phyloP scores from a whole-genome alignment of 2,888 invertebrate genomes.

The Hermodice carunculata region DNA sequence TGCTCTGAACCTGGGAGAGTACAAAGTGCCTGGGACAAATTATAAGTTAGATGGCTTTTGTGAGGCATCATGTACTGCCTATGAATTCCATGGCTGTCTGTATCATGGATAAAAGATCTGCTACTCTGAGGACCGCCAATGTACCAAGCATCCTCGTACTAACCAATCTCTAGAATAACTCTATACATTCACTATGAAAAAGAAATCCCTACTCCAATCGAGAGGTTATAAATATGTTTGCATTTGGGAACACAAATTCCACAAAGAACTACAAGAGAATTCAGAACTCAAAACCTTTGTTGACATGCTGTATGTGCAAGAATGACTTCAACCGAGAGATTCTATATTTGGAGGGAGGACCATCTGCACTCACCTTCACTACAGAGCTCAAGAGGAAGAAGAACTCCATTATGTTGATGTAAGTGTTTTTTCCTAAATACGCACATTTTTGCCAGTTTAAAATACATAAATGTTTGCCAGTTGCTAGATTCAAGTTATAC shows the following conservation, averaged over 20 bases:
- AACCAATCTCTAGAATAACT: background rate
- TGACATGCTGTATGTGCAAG: slow-evolving; percentile 26
- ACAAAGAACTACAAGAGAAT: slow-evolving; percentile 29
- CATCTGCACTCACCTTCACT: slow-evolving; percentile 44
- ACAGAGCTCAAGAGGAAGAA: slow-evolving; percentile 35
- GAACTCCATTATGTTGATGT: slow-evolving; percentile 46
- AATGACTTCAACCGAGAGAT: slow-evolving; percentile 45
- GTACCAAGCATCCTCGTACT: background rate
- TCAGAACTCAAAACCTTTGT: slow-evolving; percentile 29
- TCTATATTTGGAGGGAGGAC: slow-evolving; percentile 54
- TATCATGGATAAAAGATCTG: slow-evolving; percentile 5
- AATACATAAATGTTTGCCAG: too few species aligned
- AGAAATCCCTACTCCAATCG: background rate
- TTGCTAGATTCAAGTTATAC: too few species aligned
- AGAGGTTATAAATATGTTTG: background rate
- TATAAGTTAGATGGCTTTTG: slow-evolving; percentile 11
- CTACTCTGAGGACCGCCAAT: background rate
- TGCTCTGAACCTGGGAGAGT: slow-evolving; percentile 4
- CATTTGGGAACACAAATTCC: slow-evolving; percentile 47
- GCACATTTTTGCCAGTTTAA: too few species aligned
- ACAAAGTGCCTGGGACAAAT: background rate
- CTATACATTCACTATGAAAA: background rate
- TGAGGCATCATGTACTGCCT: background rate
- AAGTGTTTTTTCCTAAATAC: too few species aligned
- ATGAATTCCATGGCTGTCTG: slow-evolving; percentile 11